These are phyloP conservation scores for Sturmia bella DNA, from an alignment of 2,888 invertebrate species.

Conservation along the genomic window DNA sequence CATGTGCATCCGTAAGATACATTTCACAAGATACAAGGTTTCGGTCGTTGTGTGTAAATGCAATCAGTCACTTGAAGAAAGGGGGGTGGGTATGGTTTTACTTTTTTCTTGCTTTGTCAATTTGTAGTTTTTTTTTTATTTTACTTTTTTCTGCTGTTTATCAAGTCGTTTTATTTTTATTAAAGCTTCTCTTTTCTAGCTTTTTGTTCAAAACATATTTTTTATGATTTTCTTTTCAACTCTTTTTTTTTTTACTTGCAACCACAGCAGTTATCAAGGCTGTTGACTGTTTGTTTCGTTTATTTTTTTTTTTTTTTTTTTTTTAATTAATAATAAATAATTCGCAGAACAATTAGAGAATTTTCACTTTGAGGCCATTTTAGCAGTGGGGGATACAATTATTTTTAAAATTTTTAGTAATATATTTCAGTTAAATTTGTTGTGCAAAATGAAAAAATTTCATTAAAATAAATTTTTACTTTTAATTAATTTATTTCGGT, in stretches of 20 bases:
- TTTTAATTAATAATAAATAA: slow-evolving; percentile 26
- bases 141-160: slow-evolving; percentile 35
- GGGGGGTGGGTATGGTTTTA: slow-evolving; percentile 69
- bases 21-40: slow-evolving; percentile 70
- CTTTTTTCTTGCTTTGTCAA: slow-evolving; percentile 54
- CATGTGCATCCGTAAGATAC: slow-evolving; percentile 71
- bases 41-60: slow-evolving; percentile 66
- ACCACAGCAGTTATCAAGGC: slow-evolving; percentile 67
- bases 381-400: too few relatives aligned
- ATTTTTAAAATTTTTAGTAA: too few relatives aligned
- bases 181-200: slow-evolving; percentile 54
- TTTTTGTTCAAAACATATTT: slow-evolving; percentile 43
- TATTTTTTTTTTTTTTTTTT: slow-evolving; percentile 9
- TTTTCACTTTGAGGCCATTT: slow-evolving; percentile 1
- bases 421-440: too few relatives aligned
- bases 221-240: slow-evolving; percentile 30
- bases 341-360: slow-evolving; percentile 8
- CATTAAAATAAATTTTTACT: background rate
- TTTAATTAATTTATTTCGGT: slow-evolving; percentile 25
- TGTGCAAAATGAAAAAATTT: background rate
- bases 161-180: slow-evolving; percentile 48
- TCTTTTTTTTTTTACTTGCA: slow-evolving; percentile 40
- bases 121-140: slow-evolving; percentile 28
- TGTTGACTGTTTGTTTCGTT: slow-evolving; percentile 50
- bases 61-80: slow-evolving; percentile 68